Percentiles rank a stretch among this genome's conserved stretches.
These are phyloP conservation scores for Liodrosophila aerea DNA, from an alignment of 2,888 invertebrate species.

Conservation along the genomic window DNA sequence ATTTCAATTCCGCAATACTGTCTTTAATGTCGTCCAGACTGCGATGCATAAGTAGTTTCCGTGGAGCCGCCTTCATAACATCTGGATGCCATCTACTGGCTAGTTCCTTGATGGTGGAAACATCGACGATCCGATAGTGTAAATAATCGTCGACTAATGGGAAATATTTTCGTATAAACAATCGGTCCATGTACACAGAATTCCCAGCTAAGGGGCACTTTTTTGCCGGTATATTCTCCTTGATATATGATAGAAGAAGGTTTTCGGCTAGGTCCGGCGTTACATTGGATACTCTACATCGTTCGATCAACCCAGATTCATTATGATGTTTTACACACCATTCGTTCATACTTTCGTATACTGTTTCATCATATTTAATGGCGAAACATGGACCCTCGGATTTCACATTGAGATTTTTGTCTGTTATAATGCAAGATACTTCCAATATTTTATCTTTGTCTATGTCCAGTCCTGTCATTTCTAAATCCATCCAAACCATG, in stretches of 20 bases:
- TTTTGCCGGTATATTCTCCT: conserved; percentile 83
- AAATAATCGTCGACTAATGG: conserved; percentile 88
- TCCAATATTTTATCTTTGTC: conserved; percentile 92
- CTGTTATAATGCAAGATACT: conserved; percentile 94
- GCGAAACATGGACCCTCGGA: conserved; percentile 90
- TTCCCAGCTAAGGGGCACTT: conserved; percentile 93
- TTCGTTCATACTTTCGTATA: conserved; percentile 89
- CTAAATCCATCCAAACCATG: conserved; percentile 90
- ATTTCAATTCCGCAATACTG: conserved; percentile 91
- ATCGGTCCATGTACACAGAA: conserved; percentile 92
- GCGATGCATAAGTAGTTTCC: conserved; percentile 87
- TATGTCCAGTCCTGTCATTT: conserved; percentile 95
- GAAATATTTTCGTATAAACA: conserved; percentile 92
- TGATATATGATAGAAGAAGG: conserved; percentile 88
- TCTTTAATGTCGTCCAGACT: conserved; percentile 93
- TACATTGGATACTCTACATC: conserved; percentile 87
- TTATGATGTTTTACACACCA: conserved; percentile 94
- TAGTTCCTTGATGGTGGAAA: conserved; percentile 94
- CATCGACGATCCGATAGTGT: conserved; percentile 96
- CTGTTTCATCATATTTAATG: conserved; percentile 89
- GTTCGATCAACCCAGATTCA: conserved; percentile 91
- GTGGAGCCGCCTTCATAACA: conserved; percentile 84
- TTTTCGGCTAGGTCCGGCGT: conserved; percentile 87
- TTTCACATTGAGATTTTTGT: conserved; percentile 88
- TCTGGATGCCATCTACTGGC: conserved; percentile 89